Conservation (phyloP, 2,113 vertebrate species). For the Chamaetylas fuelleborni region DNA sequence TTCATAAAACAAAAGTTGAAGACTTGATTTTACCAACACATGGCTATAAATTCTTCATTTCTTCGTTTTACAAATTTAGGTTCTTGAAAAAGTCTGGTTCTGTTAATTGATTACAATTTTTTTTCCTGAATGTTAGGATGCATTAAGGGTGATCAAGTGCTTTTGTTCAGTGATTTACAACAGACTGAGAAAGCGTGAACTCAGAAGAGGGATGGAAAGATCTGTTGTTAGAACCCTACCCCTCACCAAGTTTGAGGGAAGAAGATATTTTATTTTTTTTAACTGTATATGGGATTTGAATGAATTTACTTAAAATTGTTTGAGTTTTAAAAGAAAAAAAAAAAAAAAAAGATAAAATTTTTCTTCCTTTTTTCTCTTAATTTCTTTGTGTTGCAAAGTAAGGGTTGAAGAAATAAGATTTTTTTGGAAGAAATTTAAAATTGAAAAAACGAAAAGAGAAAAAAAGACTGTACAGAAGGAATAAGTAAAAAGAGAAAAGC, state of each 20-base stretch:
- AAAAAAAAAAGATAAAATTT: background rate
- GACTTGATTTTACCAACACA: background rate
- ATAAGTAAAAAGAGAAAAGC: background rate
- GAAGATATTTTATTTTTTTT: background rate
- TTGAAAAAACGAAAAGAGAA: background rate
- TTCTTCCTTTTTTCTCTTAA: background rate
- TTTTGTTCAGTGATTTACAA: background rate
- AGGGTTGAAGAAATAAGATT: background rate
- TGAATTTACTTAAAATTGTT: background rate
- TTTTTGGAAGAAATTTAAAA: background rate
- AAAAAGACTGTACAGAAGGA: background rate
- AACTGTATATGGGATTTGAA: accelerated
- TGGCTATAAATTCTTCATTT: background rate
- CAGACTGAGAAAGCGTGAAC: background rate
- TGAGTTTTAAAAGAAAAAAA: too few species aligned
- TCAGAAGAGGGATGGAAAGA: background rate
- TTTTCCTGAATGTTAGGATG: background rate
- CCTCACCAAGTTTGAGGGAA: accelerated
- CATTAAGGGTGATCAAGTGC: background rate
- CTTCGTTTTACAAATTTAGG: background rate
- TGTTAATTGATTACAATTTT: background rate
- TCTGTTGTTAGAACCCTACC: background rate
- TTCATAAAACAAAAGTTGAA: background rate
- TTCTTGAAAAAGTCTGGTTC: background rate
- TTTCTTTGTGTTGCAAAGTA: background rate